phyloP scores from a whole-genome alignment of 2,888 invertebrate species.

The Drosophila infuscata region DNA sequence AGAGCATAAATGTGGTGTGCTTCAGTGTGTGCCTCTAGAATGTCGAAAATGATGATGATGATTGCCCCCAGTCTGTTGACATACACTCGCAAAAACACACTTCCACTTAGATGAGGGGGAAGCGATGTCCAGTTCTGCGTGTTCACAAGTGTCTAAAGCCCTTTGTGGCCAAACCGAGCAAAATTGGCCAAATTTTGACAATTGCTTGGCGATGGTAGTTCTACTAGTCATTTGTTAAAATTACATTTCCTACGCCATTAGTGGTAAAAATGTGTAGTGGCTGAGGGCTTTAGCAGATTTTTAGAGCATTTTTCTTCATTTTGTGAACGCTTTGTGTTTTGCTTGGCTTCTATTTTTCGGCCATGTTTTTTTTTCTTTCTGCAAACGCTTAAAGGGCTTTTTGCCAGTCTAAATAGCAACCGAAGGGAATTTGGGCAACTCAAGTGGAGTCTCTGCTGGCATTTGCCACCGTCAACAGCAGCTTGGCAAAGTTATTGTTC shows the following conservation, averaged over 20 bases:
- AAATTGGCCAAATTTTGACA: conserved; percentile 48
- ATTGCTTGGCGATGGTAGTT: conserved; percentile 34
- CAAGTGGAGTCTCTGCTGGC: conserved; percentile 47
- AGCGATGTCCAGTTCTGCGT: conserved; percentile 15
- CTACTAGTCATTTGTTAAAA: conserved; percentile 46
- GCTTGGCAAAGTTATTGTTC: conserved; percentile 69
- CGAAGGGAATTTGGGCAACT: conserved; percentile 41
- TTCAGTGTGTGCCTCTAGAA: conserved; percentile 15
- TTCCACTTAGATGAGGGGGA: conserved; percentile 6
- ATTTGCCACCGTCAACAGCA: conserved; percentile 72
- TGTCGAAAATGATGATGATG: conserved; percentile 25
- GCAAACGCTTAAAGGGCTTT: conserved; percentile 58
- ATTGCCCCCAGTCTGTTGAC: conserved; percentile 45
- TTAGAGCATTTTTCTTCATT: conserved; percentile 27
- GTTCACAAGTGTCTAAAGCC: conserved; percentile 63
- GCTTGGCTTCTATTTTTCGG: conserved; percentile 47
- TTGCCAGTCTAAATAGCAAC: conserved; percentile 37
- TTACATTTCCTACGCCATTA: conserved; percentile 16
- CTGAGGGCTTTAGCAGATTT: not conserved
- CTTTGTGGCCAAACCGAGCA: conserved; percentile 55
- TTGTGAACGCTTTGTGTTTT: conserved; percentile 20
- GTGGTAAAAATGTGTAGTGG: conserved; percentile 5
- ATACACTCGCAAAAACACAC: conserved; percentile 19
- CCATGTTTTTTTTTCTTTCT: conserved; percentile 6
- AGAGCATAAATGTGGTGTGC: conserved; percentile 20